phyloP scores from a whole-genome alignment of 2,888 invertebrate species.

The Chrysolina americana region DNA sequence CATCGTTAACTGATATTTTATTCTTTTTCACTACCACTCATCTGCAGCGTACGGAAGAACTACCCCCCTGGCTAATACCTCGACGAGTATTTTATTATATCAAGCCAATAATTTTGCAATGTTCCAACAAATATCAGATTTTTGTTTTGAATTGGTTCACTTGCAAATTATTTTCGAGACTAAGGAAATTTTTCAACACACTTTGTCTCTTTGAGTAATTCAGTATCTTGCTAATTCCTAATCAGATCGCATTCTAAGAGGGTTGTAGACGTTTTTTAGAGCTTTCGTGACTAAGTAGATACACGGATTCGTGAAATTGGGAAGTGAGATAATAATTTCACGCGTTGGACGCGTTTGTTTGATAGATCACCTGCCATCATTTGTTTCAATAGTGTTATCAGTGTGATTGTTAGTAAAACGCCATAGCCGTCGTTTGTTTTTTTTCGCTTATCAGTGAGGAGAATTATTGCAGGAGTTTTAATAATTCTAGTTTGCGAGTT shows the following conservation, averaged over 20 bases:
- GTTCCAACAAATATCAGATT: too few species aligned
- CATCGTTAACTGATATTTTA: too few species aligned
- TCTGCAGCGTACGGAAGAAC: too few species aligned
- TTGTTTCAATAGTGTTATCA: slow-evolving; percentile 2
- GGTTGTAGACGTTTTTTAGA: neutral
- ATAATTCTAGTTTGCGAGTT: too few species aligned
- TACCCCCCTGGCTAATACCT: too few species aligned
- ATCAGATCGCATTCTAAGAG: neutral
- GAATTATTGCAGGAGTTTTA: neutral
- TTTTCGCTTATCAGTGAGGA: neutral
- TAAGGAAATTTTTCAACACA: too few species aligned
- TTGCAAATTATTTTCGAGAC: too few species aligned
- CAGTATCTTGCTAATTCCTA: neutral
- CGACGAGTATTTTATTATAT: too few species aligned
- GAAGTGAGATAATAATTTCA: slow-evolving; percentile 9
- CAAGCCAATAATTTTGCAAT: too few species aligned
- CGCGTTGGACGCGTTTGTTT: slow-evolving; percentile 12
- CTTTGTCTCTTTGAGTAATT: neutral
- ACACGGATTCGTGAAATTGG: neutral
- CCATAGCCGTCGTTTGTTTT: neutral
- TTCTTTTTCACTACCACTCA: too few species aligned
- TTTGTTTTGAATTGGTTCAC: too few species aligned
- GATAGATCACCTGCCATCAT: slow-evolving; percentile 11
- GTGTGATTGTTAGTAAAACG: neutral
- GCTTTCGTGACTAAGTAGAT: slow-evolving; percentile 12